These are phyloP conservation scores for Rhynchonycteris naso DNA, from an alignment of 2,797 vertebrate species.

Conservation along the genomic window DNA sequence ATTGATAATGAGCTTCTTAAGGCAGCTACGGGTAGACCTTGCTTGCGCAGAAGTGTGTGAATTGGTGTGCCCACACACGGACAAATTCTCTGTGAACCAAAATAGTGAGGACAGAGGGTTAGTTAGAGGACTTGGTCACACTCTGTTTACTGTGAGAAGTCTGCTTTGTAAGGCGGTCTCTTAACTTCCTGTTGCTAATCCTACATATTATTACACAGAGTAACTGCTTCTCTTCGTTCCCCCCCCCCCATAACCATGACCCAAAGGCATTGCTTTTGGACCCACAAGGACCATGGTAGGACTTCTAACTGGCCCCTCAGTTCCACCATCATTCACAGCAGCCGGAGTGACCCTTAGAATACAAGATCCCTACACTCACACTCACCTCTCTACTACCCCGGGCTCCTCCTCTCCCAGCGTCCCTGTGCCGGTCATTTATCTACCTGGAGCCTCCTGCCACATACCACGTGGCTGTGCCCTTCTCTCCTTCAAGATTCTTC, in stretches of 20 bases:
- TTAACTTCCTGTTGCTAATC: background rate
- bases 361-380: background rate
- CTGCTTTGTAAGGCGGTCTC: background rate
- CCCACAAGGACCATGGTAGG: background rate
- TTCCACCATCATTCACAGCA: background rate
- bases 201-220: background rate
- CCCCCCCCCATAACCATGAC: background rate
- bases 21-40: background rate
- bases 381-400: background rate
- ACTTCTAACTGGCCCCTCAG: background rate
- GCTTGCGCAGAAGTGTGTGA: background rate
- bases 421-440: no score
- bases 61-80: rapidly evolving
- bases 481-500: background rate
- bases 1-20: background rate
- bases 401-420: background rate
- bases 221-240: background rate
- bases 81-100: background rate
- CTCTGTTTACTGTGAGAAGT: no score
- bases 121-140: background rate
- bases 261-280: background rate
- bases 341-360: background rate
- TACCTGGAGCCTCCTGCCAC: no score
- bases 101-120: background rate
- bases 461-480: rapidly evolving